Percentiles rank a stretch among this genome's conserved stretches.
Conservation (phyloP, 1,140 invertebrate species). For the Gerris buenoi region DNA sequence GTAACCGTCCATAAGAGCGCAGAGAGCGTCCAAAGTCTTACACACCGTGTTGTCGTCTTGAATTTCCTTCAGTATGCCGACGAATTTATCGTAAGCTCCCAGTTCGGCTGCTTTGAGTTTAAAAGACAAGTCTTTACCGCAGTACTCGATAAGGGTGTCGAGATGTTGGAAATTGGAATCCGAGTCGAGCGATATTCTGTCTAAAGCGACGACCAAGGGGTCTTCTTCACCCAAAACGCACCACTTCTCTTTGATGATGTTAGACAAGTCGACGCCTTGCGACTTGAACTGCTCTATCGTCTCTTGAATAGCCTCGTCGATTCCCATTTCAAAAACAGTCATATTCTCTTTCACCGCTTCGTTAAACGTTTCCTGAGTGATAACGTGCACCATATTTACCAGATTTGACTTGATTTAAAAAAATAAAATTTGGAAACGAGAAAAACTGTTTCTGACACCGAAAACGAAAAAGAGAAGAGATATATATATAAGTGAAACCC, state of each 20-base stretch:
- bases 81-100: background rate
- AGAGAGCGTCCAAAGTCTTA: background rate
- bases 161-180: background rate
- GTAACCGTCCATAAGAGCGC: background rate
- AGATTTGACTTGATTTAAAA: no score
- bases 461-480: no score
- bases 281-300: background rate
- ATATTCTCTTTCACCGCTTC: background rate
- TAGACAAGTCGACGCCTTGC: background rate
- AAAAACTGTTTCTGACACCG: no score
- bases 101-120: background rate
- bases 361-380: background rate
- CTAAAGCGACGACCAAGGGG: background rate
- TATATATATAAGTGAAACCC: no score
- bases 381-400: background rate
- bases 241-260: background rate
- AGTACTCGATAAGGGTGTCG: background rate
- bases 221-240: background rate
- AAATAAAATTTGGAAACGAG: no score
- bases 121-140: background rate
- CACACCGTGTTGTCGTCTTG: background rate
- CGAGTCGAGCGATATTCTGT: background rate
- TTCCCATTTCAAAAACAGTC: background rate
- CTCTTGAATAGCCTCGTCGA: background rate
- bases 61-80: background rate